Base-by-base conservation (phyloP, 2,113 vertebrate species). In the Donacobius atricapilla region DNA sequence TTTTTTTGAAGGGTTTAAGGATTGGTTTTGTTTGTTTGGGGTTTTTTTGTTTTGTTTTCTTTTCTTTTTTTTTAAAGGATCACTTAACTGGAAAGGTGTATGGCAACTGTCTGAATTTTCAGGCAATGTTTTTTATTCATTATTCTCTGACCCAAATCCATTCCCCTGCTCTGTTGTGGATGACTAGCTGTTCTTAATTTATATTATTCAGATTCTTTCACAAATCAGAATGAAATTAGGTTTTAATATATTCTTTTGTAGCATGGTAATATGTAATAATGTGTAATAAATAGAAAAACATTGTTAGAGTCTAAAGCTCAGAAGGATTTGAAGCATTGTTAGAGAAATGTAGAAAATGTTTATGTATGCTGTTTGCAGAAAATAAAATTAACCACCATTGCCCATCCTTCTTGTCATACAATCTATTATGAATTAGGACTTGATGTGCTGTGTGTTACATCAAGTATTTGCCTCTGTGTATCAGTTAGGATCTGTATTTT, bases 111-210 rank as follows among this genome's bases (percentile, higher is more conserved):
- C 66, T 90, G 80, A 93, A 94, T 82, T 86, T 92, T 61, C 81
- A 91, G 70, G 23, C 33, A 68, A 23, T 51, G 25, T 86, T 96
- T 91, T 86, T 35, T 94, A 90, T 94, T 95, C 57, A 73, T 95
- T 86, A 94, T 93, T 94, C 63, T 50, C 53, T 91, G 92, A 92
- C 88, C 79, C 78, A 91, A 61, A 96, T 94, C 42, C 24, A 35
- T 87, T 87, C 57, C 47, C 56, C 44, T 89, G 44, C 54, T 94
- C 64, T 69, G 17, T 60, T 92, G 31, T 63, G 35, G 86, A 47
- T 95, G 83, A 93, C 53, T 93, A 91, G 23, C 77, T 90, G 83
- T 64, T 95, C 48, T 89, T 93, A 71, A 84, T 89, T 71, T 85
- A 86, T 75, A 63, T 83, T 92, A 89, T 53, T 39, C 40, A 7